Evolutionary conservation across 2,113 vertebrate species (phyloP).

Genomic region (Ochotona curzoniae): DNA sequence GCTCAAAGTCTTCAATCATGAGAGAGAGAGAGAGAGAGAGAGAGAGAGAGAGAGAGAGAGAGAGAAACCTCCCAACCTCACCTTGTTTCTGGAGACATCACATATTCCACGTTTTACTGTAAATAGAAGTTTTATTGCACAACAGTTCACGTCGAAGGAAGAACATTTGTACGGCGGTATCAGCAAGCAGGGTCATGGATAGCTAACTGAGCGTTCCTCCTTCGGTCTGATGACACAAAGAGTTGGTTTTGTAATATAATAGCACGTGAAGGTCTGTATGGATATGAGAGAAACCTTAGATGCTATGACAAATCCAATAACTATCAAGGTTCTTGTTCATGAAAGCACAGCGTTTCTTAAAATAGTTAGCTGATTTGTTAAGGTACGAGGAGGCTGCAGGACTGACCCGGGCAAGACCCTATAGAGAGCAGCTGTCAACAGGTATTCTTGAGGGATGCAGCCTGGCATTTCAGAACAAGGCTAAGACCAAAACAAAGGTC

Average conservation of each 20-base stretch:
- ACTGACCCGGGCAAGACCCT: slow-evolving; percentile 58
- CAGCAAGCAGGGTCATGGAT: slow-evolving; percentile 40
- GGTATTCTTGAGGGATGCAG: background rate
- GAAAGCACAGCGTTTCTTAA: slow-evolving; percentile 82
- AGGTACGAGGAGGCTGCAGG: slow-evolving; percentile 70
- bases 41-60: no score
- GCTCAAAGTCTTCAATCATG: slow-evolving; percentile 67
- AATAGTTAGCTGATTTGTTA: slow-evolving; percentile 83
- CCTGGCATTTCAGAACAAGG: background rate
- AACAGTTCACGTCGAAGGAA: slow-evolving; percentile 36
- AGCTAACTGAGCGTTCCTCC: slow-evolving; percentile 78
- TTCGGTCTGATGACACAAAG: slow-evolving; percentile 79
- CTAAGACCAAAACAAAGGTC: background rate
- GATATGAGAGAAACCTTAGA: slow-evolving; percentile 84
- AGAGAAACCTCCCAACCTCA: background rate
- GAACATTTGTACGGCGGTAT: slow-evolving; percentile 27
- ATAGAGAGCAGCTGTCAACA: background rate
- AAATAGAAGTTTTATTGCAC: slow-evolving; percentile 35
- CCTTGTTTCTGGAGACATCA: slow-evolving; percentile 24
- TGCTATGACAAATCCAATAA: slow-evolving; percentile 86
- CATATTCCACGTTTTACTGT: background rate
- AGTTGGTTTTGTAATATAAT: slow-evolving; percentile 79
- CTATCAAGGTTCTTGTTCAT: slow-evolving; percentile 81
- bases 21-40: background rate
- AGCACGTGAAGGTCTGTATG: slow-evolving; percentile 72